phyloP scores from a whole-genome alignment of 2,113 vertebrate species.

The Alectura lathami region DNA sequence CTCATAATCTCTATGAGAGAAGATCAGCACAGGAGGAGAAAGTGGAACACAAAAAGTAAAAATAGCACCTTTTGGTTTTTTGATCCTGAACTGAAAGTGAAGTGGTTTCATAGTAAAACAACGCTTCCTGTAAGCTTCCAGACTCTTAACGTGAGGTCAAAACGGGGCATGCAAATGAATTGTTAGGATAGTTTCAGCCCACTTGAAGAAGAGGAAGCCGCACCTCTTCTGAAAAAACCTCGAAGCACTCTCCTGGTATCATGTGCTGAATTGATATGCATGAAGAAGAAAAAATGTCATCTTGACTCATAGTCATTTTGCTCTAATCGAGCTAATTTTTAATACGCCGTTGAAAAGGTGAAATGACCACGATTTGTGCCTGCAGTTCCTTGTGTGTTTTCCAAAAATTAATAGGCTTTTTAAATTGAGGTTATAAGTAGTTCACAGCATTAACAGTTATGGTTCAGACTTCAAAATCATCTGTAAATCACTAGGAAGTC shows the following conservation, averaged over 20 bases:
- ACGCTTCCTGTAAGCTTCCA: background rate
- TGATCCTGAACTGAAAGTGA: background rate
- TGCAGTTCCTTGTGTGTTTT: background rate
- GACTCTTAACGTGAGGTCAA: background rate
- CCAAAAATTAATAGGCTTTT: slow-evolving; percentile 3
- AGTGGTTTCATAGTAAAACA: background rate
- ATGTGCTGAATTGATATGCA: background rate
- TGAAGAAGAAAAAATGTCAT: background rate
- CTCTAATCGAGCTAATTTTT: background rate
- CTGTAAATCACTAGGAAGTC: background rate
- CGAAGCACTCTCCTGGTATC: background rate
- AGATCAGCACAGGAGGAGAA: background rate
- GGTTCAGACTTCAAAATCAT: background rate
- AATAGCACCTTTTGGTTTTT: background rate
- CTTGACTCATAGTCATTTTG: background rate
- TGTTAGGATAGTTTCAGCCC: background rate
- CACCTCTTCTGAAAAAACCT: background rate
- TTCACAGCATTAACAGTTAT: background rate
- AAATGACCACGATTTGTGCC: background rate
- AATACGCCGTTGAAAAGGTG: background rate
- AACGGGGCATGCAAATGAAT: background rate
- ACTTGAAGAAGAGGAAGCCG: background rate
- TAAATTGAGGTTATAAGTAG: background rate
- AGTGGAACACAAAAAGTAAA: background rate
- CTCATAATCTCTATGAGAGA: background rate